phyloP scores from a whole-genome alignment of 1,140 invertebrate species.

The Drosophila seguyi region DNA sequence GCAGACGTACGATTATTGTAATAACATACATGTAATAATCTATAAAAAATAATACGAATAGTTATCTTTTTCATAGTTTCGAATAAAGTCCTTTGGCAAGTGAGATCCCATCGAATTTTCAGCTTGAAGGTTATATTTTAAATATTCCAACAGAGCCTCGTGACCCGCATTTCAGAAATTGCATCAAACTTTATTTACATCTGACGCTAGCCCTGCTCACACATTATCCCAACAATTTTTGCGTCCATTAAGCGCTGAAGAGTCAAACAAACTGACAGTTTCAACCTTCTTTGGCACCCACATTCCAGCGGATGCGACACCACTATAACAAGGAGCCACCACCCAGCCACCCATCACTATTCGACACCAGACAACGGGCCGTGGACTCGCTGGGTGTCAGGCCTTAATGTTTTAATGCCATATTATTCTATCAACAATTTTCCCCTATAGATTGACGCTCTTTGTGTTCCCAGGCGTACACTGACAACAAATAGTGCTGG shows the following conservation, averaged over 20 bases:
- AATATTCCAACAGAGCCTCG: too few relatives aligned
- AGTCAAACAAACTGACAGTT: conserved; percentile 53
- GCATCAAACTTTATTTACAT: not conserved
- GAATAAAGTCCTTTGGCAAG: not conserved
- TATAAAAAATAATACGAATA: too few relatives aligned
- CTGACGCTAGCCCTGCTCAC: not conserved
- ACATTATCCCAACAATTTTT: conserved; percentile 26
- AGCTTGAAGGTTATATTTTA: not conserved
- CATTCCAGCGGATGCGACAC: not conserved
- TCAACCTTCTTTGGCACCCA: conserved; percentile 30
- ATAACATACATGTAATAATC: too few relatives aligned
- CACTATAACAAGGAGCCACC: not conserved
- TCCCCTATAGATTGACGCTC: conserved; percentile 43
- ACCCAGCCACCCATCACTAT: conserved; percentile 10
- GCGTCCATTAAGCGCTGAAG: conserved; percentile 29
- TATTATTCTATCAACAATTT: conserved; percentile 77
- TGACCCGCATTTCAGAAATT: not conserved
- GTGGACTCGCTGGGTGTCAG: conserved; percentile 37
- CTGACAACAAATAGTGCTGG: not conserved
- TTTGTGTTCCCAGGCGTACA: conserved; percentile 11
- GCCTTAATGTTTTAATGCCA: conserved; percentile 73
- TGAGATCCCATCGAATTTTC: not conserved
- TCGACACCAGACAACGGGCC: conserved; percentile 35
- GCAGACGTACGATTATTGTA: too few relatives aligned
- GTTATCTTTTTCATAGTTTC: too few relatives aligned